A percentile compares a stretch with the other conserved stretches of the same genome.
phyloP scores from a whole-genome alignment of 2,888 invertebrate genomes.

The Drosophila mulleri region DNA sequence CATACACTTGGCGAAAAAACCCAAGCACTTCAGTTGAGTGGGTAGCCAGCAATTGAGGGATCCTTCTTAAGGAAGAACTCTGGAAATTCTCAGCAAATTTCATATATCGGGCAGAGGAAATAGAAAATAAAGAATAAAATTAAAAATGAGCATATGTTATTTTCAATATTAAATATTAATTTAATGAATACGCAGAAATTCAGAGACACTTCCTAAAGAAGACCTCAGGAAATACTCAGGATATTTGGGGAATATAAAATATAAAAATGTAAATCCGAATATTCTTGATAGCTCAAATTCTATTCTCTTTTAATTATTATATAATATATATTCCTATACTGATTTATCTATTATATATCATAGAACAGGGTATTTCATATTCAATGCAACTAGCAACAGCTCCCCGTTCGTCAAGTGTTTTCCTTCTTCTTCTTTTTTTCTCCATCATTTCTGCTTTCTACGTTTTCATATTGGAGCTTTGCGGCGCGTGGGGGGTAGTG shows the following conservation, averaged over 20 bases:
- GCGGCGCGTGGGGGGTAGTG: not conserved
- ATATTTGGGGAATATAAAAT: no score
- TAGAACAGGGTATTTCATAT: not conserved
- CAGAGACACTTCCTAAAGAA: no score
- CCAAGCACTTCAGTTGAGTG: not conserved
- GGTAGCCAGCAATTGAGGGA: not conserved
- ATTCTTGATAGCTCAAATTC: no score
- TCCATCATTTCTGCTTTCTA: constrained; percentile 69
- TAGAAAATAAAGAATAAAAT: not conserved
- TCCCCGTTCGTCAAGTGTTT: constrained; percentile 12
- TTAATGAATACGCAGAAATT: not conserved
- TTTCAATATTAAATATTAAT: not conserved
- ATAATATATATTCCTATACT: not conserved
- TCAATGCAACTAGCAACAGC: not conserved
- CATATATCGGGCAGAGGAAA: not conserved
- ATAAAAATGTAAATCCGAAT: no score
- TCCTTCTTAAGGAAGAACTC: not conserved
- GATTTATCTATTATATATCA: not conserved
- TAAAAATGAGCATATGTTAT: not conserved
- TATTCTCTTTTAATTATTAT: no score
- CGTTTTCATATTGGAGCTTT: constrained; percentile 55
- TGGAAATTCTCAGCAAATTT: not conserved
- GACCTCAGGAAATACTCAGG: not conserved
- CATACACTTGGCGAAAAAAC: constrained; percentile 10
- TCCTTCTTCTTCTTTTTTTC: constrained; percentile 18